A percentile compares a stretch with the other conserved stretches of the same genome.
phyloP scores from a whole-genome alignment of 2,888 invertebrate species.

The Onthophagus sagittarius region DNA sequence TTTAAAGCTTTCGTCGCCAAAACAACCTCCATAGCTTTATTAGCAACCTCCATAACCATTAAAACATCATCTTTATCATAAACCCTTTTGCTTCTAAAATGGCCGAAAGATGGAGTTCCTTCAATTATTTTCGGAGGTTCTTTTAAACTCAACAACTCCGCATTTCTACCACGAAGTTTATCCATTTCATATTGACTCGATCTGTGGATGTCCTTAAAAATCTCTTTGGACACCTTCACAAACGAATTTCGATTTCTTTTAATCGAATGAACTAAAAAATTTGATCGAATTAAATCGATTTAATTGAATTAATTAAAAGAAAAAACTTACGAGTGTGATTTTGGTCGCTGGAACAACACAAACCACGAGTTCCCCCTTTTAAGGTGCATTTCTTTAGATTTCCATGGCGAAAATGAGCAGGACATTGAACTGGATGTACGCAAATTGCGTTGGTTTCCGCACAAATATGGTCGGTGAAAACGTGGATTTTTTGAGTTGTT shows the following conservation, averaged over 20 bases:
- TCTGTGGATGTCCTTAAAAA: constrained; percentile 16
- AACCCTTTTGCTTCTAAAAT: constrained; percentile 45
- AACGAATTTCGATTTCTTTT: constrained; percentile 12
- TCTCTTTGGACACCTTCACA: constrained; percentile 22
- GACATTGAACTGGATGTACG: constrained; percentile 63
- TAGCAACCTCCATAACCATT: constrained; percentile 48
- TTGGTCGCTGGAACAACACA: constrained; percentile 62
- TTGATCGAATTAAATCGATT: background rate
- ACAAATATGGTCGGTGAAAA: background rate
- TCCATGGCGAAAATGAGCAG: constrained; percentile 53
- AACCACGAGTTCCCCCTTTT: constrained; percentile 49
- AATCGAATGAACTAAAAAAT: background rate
- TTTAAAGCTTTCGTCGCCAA: constrained; percentile 52
- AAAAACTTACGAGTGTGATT: constrained; percentile 51
- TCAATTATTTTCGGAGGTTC: constrained; percentile 44
- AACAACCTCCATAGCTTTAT: constrained; percentile 52
- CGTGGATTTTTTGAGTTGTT: background rate
- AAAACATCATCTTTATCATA: constrained; percentile 43
- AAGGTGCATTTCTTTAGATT: constrained; percentile 51
- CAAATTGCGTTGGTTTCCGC: constrained; percentile 47
- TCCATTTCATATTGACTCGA: background rate
- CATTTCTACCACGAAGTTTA: constrained; percentile 44
- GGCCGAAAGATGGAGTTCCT: constrained; percentile 48
- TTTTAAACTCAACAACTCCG: constrained; percentile 41
- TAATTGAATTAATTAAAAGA: background rate